Conservation (phyloP, 1,140 invertebrate species). For the Colletes gigas region DNA sequence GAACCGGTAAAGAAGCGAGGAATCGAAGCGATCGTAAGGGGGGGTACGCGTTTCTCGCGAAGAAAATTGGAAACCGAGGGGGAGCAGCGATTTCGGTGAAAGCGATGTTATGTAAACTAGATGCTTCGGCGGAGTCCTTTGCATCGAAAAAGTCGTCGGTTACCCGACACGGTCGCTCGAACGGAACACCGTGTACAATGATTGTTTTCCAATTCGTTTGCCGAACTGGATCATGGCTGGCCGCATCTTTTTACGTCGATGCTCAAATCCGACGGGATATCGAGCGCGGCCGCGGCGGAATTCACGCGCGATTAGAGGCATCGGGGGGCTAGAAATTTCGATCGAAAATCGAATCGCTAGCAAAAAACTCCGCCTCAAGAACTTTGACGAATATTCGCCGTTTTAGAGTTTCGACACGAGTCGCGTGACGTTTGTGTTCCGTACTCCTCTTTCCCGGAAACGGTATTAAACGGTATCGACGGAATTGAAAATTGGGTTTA, state of each 20-base stretch:
- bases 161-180: neutral
- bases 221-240: constrained; percentile 34
- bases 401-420: too few species aligned
- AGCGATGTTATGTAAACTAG: constrained; percentile 5
- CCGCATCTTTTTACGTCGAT: neutral
- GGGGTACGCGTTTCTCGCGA: neutral
- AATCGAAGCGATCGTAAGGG: neutral
- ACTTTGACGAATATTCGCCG: too few species aligned
- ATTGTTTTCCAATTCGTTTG: constrained; percentile 49
- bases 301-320: constrained; percentile 4
- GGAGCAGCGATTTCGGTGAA: neutral
- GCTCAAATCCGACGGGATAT: neutral
- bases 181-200: constrained; percentile 25
- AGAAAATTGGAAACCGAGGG: neutral
- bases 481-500: too few species aligned
- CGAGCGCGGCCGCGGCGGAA: neutral
- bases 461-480: too few species aligned
- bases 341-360: neutral
- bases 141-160: neutral
- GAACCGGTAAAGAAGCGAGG: neutral
- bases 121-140: neutral
- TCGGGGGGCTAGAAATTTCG: neutral
- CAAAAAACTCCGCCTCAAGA: neutral
- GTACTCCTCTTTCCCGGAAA: too few species aligned
- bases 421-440: too few species aligned